Evolutionary conservation across 1,140 invertebrate species (phyloP).

Genomic region (Coptotermes formosanus): DNA sequence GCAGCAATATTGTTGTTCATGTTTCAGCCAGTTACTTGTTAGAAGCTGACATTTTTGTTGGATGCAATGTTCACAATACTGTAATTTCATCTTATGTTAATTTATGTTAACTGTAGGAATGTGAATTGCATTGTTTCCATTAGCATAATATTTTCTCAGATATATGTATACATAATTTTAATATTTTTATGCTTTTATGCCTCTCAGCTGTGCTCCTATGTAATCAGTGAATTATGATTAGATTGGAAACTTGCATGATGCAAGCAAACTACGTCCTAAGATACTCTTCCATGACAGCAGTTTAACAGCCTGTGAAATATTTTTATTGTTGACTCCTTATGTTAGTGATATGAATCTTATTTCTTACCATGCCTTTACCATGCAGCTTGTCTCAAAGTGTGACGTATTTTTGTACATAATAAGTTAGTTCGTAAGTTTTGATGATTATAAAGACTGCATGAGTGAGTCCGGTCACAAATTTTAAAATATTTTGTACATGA

Average conservation of each 20-base stretch:
- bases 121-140: neutral
- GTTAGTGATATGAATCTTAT: neutral
- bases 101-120: neutral
- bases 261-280: neutral
- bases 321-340: neutral
- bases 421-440: neutral
- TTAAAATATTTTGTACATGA: conserved; percentile 1
- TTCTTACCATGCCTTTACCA: neutral
- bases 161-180: neutral
- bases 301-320: neutral
- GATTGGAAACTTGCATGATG: neutral
- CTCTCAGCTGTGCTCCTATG: neutral
- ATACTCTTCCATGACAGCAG: neutral
- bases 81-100: neutral
- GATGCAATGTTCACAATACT: too few species aligned
- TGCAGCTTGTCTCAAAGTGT: conserved; percentile 1
- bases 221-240: neutral
- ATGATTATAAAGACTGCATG: neutral
- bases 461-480: neutral
- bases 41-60: too few species aligned
- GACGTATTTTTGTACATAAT: conserved; percentile 15
- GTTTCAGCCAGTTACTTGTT: too few species aligned
- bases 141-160: neutral
- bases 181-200: neutral
- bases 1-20: too few species aligned